A percentile compares a stretch with the other conserved stretches of the same genome.
Evolutionary conservation across 1,140 invertebrate species (phyloP).

Genomic region (Hylaeus volcanicus): DNA sequence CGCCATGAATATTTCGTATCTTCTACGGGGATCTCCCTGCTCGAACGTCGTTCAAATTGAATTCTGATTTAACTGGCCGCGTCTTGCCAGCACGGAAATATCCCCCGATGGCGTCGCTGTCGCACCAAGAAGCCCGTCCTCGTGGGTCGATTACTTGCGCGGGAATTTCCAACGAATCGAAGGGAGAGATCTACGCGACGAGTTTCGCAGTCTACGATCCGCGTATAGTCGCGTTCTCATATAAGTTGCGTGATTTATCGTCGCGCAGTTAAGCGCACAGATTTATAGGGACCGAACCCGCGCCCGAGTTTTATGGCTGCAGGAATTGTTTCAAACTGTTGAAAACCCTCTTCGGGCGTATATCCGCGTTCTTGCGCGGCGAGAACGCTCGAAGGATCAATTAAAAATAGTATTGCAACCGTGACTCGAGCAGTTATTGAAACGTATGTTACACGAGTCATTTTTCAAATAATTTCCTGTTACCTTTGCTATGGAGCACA

Average conservation of each 20-base stretch:
- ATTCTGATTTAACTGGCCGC: conserved; percentile 64
- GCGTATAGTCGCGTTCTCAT: neutral
- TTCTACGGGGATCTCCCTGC: conserved; percentile 46
- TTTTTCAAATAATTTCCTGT: too few relatives aligned
- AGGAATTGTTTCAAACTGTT: conserved; percentile 47
- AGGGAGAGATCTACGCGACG: conserved; percentile 26
- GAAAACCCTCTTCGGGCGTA: conserved; percentile 19
- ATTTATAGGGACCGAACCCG: conserved; percentile 47
- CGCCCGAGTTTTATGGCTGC: conserved; percentile 39
- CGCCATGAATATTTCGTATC: conserved; percentile 53
- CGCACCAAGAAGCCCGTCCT: neutral
- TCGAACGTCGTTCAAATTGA: conserved; percentile 62
- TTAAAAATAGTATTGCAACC: neutral
- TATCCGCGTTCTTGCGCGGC: neutral
- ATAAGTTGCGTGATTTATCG: conserved; percentile 48
- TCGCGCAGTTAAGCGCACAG: conserved; percentile 44
- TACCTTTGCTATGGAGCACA: too few relatives aligned
- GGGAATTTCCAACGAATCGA: conserved; percentile 29
- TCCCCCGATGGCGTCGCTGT: neutral
- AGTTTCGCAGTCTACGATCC: conserved; percentile 36
- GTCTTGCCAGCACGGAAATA: conserved; percentile 40
- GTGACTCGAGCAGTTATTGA: neutral
- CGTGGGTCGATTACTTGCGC: conserved; percentile 22
- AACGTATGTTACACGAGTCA: too few relatives aligned
- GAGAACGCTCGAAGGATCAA: conserved; percentile 36